Evolutionary conservation across 2,113 vertebrate species (phyloP), one percentile per base, ranked within the genome.

Genomic region (Lichenostomus cassidix): DNA sequence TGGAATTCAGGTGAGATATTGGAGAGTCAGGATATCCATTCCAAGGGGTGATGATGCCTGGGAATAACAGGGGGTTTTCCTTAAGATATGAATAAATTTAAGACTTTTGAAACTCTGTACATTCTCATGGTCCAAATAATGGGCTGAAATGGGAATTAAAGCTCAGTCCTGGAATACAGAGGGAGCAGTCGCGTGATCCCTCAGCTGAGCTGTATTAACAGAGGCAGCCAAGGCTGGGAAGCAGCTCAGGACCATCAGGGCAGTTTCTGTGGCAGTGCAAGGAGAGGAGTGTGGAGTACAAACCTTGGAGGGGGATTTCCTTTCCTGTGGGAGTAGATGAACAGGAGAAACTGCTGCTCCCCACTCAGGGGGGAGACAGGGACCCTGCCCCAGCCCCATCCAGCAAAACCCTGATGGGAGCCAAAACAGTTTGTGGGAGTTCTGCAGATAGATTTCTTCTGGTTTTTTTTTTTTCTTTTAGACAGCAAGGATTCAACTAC

Each of bases 201-300:
- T 94, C 92, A 90, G 94, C 96, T 96, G 96, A 94, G 82, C 23
- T 83, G 94, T 8, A 76, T 92, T 90, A 88, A 9, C 2, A 1
- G 27, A 5, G 29, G 35, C 64, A 58, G 59, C 4, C 9, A 8
- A 22, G 69, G 60, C 39, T 29, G 80, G 74, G 87, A 8, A 37
- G 62, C 28, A 19, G 62, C 53, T 82, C 35, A 5, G 5, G 44
- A 20, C 22, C 8, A 18, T 19, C 3, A 3, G 0, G 2, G 55
- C 33, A 0, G 44, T 33, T 89, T 20, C 41, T 4, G 53, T 13
- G 35, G 18, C 13, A 4, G 10, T 3, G 49, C 19, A 35, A 37
- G 31, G 22, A 20, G 44, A 31, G 29, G 18, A 46, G 20, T 2
- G 10, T 28, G 22, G 9, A 3, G 7, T 1, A 4, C 67, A 33